A percentile compares a stretch with the other conserved stretches of the same genome.
Conservation (phyloP, 1,140 invertebrate genomes). For the Leptinotarsa texana region DNA sequence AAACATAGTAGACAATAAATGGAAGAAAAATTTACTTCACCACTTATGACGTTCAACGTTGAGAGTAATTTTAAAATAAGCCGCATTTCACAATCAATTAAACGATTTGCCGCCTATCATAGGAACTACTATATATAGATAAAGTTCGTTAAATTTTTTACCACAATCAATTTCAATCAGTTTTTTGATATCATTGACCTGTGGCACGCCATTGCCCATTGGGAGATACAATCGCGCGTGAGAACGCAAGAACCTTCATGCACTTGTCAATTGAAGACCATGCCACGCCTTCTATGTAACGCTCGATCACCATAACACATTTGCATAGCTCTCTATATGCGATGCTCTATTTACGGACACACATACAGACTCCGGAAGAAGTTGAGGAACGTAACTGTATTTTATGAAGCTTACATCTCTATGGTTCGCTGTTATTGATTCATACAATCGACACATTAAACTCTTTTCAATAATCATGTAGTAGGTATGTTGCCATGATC, state of each 20-base stretch:
- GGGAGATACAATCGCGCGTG: constrained; percentile 11
- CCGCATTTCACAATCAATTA: background rate
- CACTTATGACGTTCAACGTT: too few relatives aligned
- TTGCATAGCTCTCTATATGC: constrained; percentile 25
- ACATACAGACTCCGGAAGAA: constrained; percentile 1
- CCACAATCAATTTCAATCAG: background rate
- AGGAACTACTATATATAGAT: background rate
- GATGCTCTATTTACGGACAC: constrained; percentile 26
- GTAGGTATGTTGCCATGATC: too few relatives aligned
- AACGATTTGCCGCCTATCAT: background rate
- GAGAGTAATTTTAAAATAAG: too few relatives aligned
- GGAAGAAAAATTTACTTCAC: too few relatives aligned
- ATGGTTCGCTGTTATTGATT: background rate
- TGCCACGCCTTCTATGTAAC: constrained; percentile 21
- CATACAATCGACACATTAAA: background rate
- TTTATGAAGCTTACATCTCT: constrained; percentile 2
- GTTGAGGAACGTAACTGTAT: background rate
- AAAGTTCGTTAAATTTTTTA: background rate
- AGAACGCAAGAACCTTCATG: constrained; percentile 26
- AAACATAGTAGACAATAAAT: too few relatives aligned
- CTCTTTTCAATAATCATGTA: background rate
- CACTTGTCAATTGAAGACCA: constrained; percentile 24
- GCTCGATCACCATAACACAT: background rate
- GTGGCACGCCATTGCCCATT: background rate
- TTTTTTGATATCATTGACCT: constrained; percentile 1